Evolutionary conservation across 1,140 invertebrate genomes (phyloP), one percentile per base, ranked within the genome.

Genomic region (Scaptomyza hsui): DNA sequence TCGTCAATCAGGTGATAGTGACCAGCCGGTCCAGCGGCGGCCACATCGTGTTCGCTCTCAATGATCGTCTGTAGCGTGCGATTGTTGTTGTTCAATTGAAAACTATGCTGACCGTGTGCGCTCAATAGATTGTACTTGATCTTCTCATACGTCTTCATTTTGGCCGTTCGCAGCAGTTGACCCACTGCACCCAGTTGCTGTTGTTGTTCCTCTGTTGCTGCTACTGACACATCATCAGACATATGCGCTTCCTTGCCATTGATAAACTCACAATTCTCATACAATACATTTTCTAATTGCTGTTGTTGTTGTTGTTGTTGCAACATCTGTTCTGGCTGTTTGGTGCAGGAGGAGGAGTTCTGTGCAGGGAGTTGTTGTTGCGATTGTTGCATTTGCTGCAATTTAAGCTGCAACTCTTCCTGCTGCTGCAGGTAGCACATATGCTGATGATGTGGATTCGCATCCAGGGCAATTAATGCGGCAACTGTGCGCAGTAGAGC

Each of bases 301-400:
- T 29, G 26, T 26, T 5, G 26, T 24, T 57, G n/a, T 59, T 57
- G 26, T 24, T 57, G n/a, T 59, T 57, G 56, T 41, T 83, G 79
- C 81, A 78, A 74, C 86, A 89, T 90, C 88, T 90, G 89, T 90
- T 90, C 77, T 90, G 89, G 89, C 81, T 90, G 80, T 90, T 90
- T 86, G 89, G 80, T 90, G 89, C 82, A 89, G 88, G 88, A 76
- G 72, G 75, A 69, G 80, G 89, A 85, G 83, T 65, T 85, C 82
- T 70, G 61, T 16, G 26, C 26, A 29, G 26, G 5, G 6, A 9
- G 2, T 15, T 69, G 41, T 13, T 13, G 29, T 41, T 68, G 59
- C 19, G 71, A 68, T 45, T 72, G 52, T 45, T 81, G 74, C 53
- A 77, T 44, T 15, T 78, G 70, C 37, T 71, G 75, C 57, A 78